Evolutionary conservation across 23 tunicate genomes (phyloP).

Genomic region (Aplidium turbinatum): DNA sequence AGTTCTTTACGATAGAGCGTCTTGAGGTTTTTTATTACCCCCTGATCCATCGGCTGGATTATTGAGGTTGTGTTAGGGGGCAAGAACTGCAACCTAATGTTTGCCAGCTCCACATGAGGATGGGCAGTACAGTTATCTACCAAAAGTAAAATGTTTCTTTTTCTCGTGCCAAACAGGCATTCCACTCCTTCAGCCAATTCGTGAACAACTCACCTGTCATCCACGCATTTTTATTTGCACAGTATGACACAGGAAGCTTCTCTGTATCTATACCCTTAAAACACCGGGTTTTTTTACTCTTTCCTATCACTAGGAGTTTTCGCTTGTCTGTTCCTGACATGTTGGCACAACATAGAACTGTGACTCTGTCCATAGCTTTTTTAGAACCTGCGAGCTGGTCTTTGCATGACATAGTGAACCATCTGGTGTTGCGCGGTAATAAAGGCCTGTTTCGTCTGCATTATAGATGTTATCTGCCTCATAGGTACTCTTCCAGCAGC

Average conservation of each 20-base stretch:
- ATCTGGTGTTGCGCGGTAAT: conserved; percentile 34
- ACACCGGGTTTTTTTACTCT: conserved; percentile 21
- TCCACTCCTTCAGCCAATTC: conserved; percentile 31
- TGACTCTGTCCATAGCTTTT: conserved; percentile 23
- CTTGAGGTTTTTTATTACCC: conserved; percentile 20
- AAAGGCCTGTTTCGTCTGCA: conserved; percentile 28
- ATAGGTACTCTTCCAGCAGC: no score
- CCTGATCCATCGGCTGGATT: conserved; percentile 24
- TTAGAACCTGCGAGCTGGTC: no score
- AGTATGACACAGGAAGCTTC: conserved; percentile 22
- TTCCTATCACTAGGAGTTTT: conserved; percentile 25
- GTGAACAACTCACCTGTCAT: conserved; percentile 21
- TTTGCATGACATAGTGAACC: no score
- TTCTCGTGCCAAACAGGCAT: conserved; percentile 27
- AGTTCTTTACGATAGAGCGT: conserved; percentile 3
- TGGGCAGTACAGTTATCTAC: conserved; percentile 29
- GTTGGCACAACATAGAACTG: conserved; percentile 19
- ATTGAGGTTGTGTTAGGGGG: conserved; percentile 32
- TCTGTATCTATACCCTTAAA: conserved; percentile 18
- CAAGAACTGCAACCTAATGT: conserved; percentile 8
- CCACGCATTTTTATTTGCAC: conserved; percentile 17
- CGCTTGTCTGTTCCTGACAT: conserved; percentile 32
- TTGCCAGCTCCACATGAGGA: no score
- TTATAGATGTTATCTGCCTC: conserved; percentile 39
- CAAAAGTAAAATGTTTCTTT: conserved; percentile 12